Evolutionary conservation across 2,113 vertebrate species (phyloP).

Genomic region (Corvus cornix): DNA sequence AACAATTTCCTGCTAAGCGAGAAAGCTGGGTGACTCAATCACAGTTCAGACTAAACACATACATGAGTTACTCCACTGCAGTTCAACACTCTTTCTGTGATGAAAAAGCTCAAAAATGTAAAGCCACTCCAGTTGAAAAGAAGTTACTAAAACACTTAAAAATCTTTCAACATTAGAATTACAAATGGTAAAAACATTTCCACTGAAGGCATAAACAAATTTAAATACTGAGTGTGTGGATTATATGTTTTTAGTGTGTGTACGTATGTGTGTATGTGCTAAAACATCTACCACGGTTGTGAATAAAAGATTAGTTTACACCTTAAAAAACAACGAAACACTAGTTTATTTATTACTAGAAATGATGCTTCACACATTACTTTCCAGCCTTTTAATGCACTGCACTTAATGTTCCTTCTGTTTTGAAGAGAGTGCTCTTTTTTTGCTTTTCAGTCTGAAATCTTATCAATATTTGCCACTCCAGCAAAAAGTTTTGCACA

Average conservation of each 20-base stretch:
- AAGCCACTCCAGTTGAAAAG: not conserved
- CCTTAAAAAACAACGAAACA: not conserved
- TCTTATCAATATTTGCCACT: constrained; percentile 64
- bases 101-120: not conserved
- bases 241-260: not conserved
- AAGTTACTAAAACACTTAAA: not conserved
- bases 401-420: not conserved
- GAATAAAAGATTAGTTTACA: not conserved
- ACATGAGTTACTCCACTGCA: not conserved
- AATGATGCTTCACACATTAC: not conserved
- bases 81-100: not conserved
- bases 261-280: rapidly evolving
- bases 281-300: not conserved
- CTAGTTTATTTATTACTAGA: not conserved
- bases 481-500: constrained; percentile 74
- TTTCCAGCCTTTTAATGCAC: not conserved
- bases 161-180: not conserved
- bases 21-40: not conserved
- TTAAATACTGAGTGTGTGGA: not conserved
- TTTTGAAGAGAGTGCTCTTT: not conserved
- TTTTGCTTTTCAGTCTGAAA: constrained; percentile 35
- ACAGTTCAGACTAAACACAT: not conserved
- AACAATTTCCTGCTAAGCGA: not conserved
- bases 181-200: not conserved
- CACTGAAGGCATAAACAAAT: not conserved